Conservation (phyloP, 2,888 invertebrate species). For the Conomelus anceps region DNA sequence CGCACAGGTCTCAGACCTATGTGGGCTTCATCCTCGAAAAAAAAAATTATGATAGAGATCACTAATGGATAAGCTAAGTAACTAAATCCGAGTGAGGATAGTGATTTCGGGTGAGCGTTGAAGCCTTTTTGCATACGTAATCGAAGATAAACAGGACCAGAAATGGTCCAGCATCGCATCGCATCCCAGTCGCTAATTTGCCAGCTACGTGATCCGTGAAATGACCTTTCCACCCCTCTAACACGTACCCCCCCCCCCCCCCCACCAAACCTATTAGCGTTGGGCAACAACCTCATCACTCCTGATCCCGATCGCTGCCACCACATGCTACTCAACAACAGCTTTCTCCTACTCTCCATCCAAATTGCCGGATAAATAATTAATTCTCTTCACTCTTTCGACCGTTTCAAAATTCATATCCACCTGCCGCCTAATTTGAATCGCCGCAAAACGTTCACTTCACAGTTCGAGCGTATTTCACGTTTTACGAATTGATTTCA, state of each 20-base stretch:
- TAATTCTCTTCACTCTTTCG: neutral
- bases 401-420: neutral
- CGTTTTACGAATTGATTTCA: neutral
- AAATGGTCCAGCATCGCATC: neutral
- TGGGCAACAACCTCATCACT: neutral
- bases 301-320: neutral
- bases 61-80: too few species aligned
- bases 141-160: neutral
- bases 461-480: neutral
- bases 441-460: neutral
- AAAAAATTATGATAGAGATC: too few species aligned
- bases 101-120: neutral
- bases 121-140: neutral
- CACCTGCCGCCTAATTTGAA: neutral
- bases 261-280: neutral
- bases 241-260: neutral
- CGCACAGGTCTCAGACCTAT: too few species aligned
- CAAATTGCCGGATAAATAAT: neutral
- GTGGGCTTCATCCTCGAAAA: too few species aligned
- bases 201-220: neutral
- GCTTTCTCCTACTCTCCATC: neutral
- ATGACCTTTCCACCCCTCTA: too few species aligned
- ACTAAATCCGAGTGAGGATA: neutral
- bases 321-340: neutral
- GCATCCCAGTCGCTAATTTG: neutral